Base-by-base conservation (phyloP, 1,140 invertebrate genomes). In the Sitophilus oryzae region DNA sequence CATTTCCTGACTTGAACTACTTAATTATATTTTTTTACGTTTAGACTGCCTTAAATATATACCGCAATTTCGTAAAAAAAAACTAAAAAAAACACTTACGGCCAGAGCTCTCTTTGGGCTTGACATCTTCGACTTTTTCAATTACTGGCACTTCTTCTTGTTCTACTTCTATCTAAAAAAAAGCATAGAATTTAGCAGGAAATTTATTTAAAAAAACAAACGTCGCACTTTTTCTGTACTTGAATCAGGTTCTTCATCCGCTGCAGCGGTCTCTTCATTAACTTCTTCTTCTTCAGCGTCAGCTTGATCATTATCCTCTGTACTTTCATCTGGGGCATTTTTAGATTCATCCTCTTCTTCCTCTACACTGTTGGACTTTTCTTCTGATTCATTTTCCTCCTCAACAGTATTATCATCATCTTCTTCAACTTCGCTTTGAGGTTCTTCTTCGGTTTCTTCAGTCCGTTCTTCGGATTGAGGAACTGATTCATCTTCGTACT, bases 111-210 rank as follows among this genome's bases (percentile, higher is more conserved):
- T 49, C 35, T 36, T 63, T 56, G 38, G 18, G 15, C 9, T 15
- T 3, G n/a, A n/a, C 61, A 40, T 48, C 71, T 52, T 71, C 66
- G 59, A 71, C 66, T 51, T 70, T 60, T 16, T 62, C 58, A 14
- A 71, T 68, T 30, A 71, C 70, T 41, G 41, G 23, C 21, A 19
- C 21, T 48, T 72, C 71, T 22, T 76, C 69, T 20, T 70, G 58
- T 8, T 61, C 63, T 52, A 59, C 40, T 19, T 34, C 57, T 43
- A 40, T 58, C 58, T 25, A 44, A 38, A 18, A 44, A 44, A 44
- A 18, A 11, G 8, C 20, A 30, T 6, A 30, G 5, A 30, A 30
- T 5, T 30, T 30, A 30, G 11, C 5, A 5, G 25, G 11, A 30
- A 30, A 30, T 30, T 30, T 30, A 30, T 6, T 30, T 11, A 30